Evolutionary conservation across 2,888 invertebrate genomes (phyloP), one percentile per base, ranked within the genome.

Genomic region (Acleris emargana): DNA sequence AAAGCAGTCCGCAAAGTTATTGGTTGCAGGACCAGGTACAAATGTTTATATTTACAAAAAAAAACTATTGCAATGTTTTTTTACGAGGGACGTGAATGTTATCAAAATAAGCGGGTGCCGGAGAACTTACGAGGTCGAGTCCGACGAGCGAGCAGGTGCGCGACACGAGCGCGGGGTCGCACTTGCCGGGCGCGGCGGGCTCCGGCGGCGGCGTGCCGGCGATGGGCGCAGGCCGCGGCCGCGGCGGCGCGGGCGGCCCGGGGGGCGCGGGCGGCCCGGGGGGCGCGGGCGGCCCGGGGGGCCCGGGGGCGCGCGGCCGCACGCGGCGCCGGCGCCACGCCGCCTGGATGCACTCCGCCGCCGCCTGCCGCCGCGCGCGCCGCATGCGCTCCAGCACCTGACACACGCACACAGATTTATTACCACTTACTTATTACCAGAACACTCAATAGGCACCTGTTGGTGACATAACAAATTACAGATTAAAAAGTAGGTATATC

Each of bases 71-170:
- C n/a, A n/a, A n/a, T n/a, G n/a, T n/a, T n/a, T n/a, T n/a, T n/a
- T n/a, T n/a, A n/a, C n/a, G n/a, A n/a, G n/a, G n/a, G n/a, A n/a
- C n/a, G n/a, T n/a, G n/a, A n/a, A n/a, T n/a, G n/a, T n/a, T n/a
- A n/a, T n/a, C n/a, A n/a, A n/a, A n/a, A n/a, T n/a, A n/a, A n/a
- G n/a, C n/a, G n/a, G n/a, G n/a, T n/a, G n/a, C n/a, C n/a, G n/a
- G n/a, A n/a, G n/a, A n/a, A n/a, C 93, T 93, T 83, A 96, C 96
- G 93, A 97, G 93, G 89, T 98, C 98, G 66, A 98, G 93, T 11
- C 98, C 98, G 83, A 97, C 97, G 55, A 98, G 94, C 69, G 96
- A 96, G 86, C 98, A 98, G 25, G 98, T 97, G 81, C 97, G 96
- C 83, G 97, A 97, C 74, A 97, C 97, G 81, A 97, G 96, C 86